phyloP scores from a whole-genome alignment of 2,797 vertebrate species.

The Enteromius trimaculatus region DNA sequence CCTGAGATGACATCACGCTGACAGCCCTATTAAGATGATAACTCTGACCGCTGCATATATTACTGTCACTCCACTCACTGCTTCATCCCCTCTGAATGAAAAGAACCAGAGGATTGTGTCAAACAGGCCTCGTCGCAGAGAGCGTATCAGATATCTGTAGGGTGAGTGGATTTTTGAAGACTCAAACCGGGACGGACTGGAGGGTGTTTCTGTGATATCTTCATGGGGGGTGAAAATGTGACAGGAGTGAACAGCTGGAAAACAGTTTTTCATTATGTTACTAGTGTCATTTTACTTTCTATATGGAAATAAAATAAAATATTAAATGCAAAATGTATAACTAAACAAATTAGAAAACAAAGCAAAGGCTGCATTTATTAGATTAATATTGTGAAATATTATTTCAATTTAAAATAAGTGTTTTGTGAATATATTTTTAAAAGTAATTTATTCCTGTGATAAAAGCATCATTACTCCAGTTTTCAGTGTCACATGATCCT shows the following conservation, averaged over 20 bases:
- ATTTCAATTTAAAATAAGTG: too few relatives aligned
- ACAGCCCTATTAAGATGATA: constrained; percentile 73
- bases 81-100: neutral
- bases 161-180: neutral
- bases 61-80: constrained; percentile 55
- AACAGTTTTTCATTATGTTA: neutral
- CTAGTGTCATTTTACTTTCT: neutral
- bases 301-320: neutral
- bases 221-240: neutral
- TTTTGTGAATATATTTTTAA: too few relatives aligned
- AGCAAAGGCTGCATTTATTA: neutral
- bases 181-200: neutral
- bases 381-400: too few relatives aligned
- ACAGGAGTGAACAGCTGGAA: neutral
- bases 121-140: neutral
- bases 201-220: neutral
- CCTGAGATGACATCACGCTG: constrained; percentile 65
- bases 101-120: constrained; percentile 13
- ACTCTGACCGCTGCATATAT: constrained; percentile 65
- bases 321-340: neutral
- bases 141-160: neutral
- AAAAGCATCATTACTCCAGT: too few relatives aligned
- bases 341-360: neutral
- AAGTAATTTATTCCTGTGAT: too few relatives aligned
- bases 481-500: too few relatives aligned